Evolutionary conservation across 2,113 vertebrate genomes (phyloP).

Genomic region (Aleadryas rufinucha): DNA sequence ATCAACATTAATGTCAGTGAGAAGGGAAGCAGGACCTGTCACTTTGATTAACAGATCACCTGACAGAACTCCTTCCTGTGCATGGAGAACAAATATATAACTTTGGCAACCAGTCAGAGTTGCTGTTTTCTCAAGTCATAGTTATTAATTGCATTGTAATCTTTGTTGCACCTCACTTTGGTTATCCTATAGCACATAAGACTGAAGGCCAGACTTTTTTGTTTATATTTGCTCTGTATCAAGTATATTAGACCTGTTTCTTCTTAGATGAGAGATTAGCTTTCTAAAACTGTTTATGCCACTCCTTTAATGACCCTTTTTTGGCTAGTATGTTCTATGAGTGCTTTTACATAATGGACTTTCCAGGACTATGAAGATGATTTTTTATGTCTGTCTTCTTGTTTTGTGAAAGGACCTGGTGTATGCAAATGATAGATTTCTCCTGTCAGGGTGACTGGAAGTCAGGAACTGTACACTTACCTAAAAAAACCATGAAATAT

Average conservation of each 20-base stretch:
- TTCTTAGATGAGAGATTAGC: neutral
- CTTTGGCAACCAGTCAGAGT: neutral
- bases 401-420: neutral
- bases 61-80: conserved; percentile 17
- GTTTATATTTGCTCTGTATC: neutral
- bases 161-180: neutral
- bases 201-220: neutral
- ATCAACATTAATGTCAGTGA: conserved; percentile 19
- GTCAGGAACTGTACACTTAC: neutral
- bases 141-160: conserved; percentile 20
- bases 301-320: neutral
- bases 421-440: neutral
- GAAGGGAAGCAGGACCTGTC: neutral
- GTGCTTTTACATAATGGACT: neutral
- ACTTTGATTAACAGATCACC: conserved; percentile 30
- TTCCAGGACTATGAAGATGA: neutral
- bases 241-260: neutral
- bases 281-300: neutral
- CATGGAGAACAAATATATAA: neutral
- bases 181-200: neutral
- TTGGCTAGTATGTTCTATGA: neutral
- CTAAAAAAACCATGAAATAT: neutral
- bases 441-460: neutral
- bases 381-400: neutral
- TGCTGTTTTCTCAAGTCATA: conserved; percentile 40